A percentile compares a stretch with the other conserved stretches of the same genome.
Conservation (phyloP, 2,797 vertebrate genomes). For the Helostoma temminkii region DNA sequence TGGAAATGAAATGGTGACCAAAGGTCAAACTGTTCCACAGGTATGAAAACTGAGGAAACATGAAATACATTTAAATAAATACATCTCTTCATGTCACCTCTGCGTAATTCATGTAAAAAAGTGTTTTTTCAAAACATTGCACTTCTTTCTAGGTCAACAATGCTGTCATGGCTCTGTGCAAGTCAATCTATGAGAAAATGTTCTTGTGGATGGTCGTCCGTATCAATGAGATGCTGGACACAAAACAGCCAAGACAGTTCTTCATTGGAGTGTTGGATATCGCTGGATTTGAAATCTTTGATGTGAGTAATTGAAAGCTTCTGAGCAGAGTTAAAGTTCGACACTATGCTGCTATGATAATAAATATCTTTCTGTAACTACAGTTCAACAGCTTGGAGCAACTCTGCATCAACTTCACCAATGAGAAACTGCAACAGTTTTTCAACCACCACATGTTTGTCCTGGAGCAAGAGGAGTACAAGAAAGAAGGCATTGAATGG, state of each 20-base stretch:
- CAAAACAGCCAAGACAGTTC: slow-evolving; percentile 82
- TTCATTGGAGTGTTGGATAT: slow-evolving; percentile 92
- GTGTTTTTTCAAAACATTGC: too few relatives aligned
- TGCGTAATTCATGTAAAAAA: too few relatives aligned
- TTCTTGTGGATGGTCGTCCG: slow-evolving; percentile 91
- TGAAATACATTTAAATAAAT: too few relatives aligned
- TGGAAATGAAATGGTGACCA: slow-evolving; percentile 88
- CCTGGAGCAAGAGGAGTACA: slow-evolving; percentile 87
- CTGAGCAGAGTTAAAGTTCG: neutral
- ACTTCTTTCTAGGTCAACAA: slow-evolving; percentile 84
- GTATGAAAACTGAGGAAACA: slow-evolving; percentile 55
- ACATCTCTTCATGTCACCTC: too few relatives aligned
- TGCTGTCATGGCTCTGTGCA: slow-evolving; percentile 85
- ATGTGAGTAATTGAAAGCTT: slow-evolving; percentile 77
- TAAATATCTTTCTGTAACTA: neutral
- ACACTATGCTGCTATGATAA: neutral
- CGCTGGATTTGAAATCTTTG: slow-evolving; percentile 92
- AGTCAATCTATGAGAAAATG: slow-evolving; percentile 90
- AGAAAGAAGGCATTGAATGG: slow-evolving; percentile 83
- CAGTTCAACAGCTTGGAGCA: slow-evolving; percentile 82
- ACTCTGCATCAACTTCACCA: slow-evolving; percentile 87
- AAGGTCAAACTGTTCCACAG: slow-evolving; percentile 89
- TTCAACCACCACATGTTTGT: slow-evolving; percentile 88
- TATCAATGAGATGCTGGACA: slow-evolving; percentile 91
- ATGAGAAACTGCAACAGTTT: slow-evolving; percentile 87